These are phyloP conservation scores for Zele albiditarsus DNA, from an alignment of 2,888 invertebrate genomes.

Conservation along the genomic window DNA sequence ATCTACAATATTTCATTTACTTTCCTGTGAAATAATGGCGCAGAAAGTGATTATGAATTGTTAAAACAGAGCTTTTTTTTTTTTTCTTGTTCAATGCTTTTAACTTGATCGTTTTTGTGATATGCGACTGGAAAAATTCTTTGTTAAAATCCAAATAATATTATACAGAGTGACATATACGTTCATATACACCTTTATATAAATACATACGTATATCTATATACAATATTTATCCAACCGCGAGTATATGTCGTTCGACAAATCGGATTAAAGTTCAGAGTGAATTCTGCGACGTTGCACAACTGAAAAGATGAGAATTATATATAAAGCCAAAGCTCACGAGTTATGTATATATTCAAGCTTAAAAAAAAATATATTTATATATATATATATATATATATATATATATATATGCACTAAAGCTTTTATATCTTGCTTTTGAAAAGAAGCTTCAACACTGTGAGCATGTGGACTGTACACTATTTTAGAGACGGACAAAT, in stretches of 20 bases:
- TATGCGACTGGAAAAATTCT: not conserved
- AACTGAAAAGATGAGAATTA: not conserved
- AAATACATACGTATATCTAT: not conserved
- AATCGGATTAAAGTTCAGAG: constrained; percentile 15
- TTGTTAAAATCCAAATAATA: not conserved
- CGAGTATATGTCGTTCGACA: not conserved
- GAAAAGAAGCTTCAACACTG: not conserved
- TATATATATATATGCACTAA: not conserved
- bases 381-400: not conserved
- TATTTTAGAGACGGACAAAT: not conserved
- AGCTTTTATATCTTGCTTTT: not conserved
- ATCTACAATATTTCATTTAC: not conserved
- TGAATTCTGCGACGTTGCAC: constrained; percentile 7
- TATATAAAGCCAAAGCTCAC: not conserved
- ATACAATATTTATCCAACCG: not conserved
- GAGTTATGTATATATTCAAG: not conserved
- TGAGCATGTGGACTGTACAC: not conserved
- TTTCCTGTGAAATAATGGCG: not conserved
- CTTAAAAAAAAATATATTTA: not conserved
- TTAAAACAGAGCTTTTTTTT: not conserved
- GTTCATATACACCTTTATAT: not conserved
- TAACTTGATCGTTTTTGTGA: not conserved
- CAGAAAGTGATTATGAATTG: not conserved
- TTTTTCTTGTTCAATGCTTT: not conserved
- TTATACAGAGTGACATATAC: not conserved